These are phyloP conservation scores for Brachionus manjavacas DNA, from an alignment of 1,140 invertebrate species.

Conservation along the genomic window DNA sequence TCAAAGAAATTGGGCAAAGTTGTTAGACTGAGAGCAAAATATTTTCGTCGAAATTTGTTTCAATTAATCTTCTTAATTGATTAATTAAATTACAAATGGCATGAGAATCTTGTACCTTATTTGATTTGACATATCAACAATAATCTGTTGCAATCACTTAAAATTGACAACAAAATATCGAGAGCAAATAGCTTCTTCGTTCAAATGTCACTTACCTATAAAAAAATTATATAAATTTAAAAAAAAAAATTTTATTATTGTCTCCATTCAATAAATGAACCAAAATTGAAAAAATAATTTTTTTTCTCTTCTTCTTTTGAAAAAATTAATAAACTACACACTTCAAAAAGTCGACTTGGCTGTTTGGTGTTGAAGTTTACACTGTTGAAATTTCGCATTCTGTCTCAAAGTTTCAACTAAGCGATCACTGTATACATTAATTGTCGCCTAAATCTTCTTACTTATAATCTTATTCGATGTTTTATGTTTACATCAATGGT, in stretches of 20 bases:
- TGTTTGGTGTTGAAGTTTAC: background rate
- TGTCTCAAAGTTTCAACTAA: background rate
- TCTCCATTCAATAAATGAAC: no score
- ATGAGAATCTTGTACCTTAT: background rate
- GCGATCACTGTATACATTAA: conserved; percentile 10
- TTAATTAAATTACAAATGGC: conserved; percentile 20
- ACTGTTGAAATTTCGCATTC: conserved; percentile 14
- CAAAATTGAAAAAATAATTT: background rate
- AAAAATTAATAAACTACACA: background rate
- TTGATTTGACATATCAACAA: conserved; percentile 1
- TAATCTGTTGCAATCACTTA: background rate
- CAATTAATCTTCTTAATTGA: conserved; percentile 30
- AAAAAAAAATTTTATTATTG: background rate
- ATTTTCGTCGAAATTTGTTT: background rate
- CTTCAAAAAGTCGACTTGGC: background rate
- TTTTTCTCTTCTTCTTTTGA: background rate
- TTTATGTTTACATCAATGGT: conserved; percentile 20
- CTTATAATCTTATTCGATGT: conserved; percentile 12
- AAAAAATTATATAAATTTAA: background rate
- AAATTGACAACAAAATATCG: background rate
- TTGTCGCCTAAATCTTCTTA: conserved; percentile 24
- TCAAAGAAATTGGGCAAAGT: background rate
- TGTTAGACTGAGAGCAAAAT: background rate
- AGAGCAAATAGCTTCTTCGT: background rate
- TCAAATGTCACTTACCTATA: background rate